Conservation (phyloP, 92 coral and sea anemone species). For the Palythoa caribaeorum region DNA sequence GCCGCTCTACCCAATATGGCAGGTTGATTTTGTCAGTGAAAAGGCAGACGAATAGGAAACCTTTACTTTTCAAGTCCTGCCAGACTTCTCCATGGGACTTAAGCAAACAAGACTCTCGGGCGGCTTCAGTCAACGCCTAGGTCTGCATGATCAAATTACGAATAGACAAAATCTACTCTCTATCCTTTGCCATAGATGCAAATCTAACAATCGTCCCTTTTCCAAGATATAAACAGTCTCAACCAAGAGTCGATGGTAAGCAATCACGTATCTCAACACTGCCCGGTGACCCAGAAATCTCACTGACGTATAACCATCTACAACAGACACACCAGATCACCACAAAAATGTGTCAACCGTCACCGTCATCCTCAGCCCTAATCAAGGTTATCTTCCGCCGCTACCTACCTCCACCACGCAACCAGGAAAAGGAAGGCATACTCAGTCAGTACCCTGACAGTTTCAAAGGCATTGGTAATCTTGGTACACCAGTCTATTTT, state of each 20-base stretch:
- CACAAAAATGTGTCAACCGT: slow-evolving; percentile 20
- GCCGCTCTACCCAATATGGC: too few species aligned
- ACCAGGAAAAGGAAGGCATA: slow-evolving; percentile 10
- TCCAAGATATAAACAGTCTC: background rate
- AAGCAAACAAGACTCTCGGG: too few species aligned
- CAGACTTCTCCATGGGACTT: too few species aligned
- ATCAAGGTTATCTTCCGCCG: background rate
- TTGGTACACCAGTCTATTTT: slow-evolving; percentile 13
- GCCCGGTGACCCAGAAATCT: background rate
- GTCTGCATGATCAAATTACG: too few species aligned
- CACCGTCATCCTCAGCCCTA: slow-evolving; percentile 35
- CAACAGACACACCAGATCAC: slow-evolving; percentile 43
- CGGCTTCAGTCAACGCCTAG: too few species aligned
- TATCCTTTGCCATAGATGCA: too few species aligned
- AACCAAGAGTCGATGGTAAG: background rate
- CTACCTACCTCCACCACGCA: slow-evolving; percentile 7
- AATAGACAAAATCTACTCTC: too few species aligned
- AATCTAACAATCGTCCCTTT: background rate
- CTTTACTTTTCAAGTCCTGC: too few species aligned
- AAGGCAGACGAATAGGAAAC: too few species aligned
- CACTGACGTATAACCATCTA: slow-evolving; percentile 43
- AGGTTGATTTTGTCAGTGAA: too few species aligned
- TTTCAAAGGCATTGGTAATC: slow-evolving; percentile 28
- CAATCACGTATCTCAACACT: background rate
- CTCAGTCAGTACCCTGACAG: background rate